Base-by-base conservation (phyloP, 2,797 vertebrate genomes). In the Enteromius radiatus region DNA sequence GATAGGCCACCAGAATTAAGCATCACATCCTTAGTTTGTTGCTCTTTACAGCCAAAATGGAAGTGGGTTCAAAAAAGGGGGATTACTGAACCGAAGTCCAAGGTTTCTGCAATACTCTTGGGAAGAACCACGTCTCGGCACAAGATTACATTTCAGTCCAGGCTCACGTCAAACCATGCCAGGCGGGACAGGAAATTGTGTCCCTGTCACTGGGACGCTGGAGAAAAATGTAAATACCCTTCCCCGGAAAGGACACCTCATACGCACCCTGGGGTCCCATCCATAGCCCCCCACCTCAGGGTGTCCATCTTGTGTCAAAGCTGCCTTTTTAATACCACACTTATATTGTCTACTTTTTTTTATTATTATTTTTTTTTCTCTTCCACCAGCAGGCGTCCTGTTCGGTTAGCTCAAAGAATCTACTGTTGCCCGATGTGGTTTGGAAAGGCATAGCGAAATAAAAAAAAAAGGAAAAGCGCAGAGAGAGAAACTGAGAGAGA, bases 121-220 rank as follows among this genome's bases (percentile, higher is more conserved):
- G 93, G 94, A 94, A 92, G 91, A 88, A 85, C 84, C 89, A 78
- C 85, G 77, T 89, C 91, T 89, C 90, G 63, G 91, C 91, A 80
- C 81, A 83, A 95, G 93, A 95, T 95, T 94, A 93, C 92, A 93
- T 94, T 94, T 93, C 93, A 92, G 93, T 93, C 92, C 89, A 86
- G 79, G 87, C 90, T 92, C 87, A 79, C 88, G 93, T 95, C 93
- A 93, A 88, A 93, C 92, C 92, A 91, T 84, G 85, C 92, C 93
- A 94, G 92, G 93, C 91, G 91, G 94, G 93, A 94, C 92, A 95
- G 93, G 93, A 94, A 94, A 95, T 95, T 95, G 93, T 95, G 93
- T 94, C 90, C 87, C 93, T 95, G 94, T 95, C 94, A 95, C 90
- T 89, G 90, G 91, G 91, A 94, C 84, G 92, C 89, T 79, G 88